Evolutionary conservation across 1,140 invertebrate genomes (phyloP).

Genomic region (Triops longicaudatus): DNA sequence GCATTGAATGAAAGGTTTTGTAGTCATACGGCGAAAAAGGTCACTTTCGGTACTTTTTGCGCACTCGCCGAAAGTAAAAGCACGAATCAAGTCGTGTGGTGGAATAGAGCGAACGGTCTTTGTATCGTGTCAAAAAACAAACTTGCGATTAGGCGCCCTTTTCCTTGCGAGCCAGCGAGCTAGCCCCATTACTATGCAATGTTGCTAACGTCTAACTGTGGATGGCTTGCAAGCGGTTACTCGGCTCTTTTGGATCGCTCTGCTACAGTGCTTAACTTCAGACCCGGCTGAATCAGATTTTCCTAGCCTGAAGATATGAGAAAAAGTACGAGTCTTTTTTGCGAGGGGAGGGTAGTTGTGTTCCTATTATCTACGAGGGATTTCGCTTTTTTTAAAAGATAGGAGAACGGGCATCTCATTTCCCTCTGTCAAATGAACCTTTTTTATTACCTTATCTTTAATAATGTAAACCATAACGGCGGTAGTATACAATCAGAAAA

Average conservation of each 20-base stretch:
- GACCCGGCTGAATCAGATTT: no score
- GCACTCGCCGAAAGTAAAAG: not conserved
- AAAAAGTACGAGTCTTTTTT: no score
- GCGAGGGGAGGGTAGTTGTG: not conserved
- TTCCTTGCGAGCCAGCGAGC: not conserved
- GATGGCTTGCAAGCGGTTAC: not conserved
- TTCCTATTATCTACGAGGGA: not conserved
- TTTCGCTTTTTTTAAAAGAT: not conserved
- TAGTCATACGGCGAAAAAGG: not conserved
- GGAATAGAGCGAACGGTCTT: not conserved
- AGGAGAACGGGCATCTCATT: not conserved
- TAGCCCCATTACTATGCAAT: not conserved
- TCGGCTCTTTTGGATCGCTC: no score
- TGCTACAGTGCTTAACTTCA: no score
- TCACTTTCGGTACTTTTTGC: not conserved
- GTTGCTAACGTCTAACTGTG: not conserved
- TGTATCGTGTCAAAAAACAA: not conserved
- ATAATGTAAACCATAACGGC: slow-evolving; percentile 1
- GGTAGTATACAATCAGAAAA: not conserved
- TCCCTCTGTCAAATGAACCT: not conserved
- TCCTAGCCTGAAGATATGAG: no score
- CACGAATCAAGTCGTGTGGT: not conserved
- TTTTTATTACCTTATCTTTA: slow-evolving; percentile 11
- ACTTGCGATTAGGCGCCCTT: not conserved
- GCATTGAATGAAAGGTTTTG: not conserved